Conservation (phyloP, 2,888 invertebrate genomes). For the Cantharis lateralis region DNA sequence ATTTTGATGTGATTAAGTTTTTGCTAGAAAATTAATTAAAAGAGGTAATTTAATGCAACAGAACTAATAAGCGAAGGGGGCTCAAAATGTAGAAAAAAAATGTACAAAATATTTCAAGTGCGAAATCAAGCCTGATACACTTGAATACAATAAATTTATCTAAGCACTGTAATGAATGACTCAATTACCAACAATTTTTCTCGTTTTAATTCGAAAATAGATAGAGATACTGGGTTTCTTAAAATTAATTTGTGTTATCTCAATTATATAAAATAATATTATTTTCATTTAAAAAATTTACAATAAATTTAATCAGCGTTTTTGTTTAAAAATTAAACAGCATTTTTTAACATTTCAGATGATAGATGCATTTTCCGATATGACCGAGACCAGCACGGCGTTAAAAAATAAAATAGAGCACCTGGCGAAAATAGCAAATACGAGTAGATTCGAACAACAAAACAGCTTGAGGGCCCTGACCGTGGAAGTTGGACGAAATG, state of each 20-base stretch:
- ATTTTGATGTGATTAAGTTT: neutral
- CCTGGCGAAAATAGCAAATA: conserved; percentile 38
- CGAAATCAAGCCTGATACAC: neutral
- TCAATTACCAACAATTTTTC: neutral
- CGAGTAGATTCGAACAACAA: conserved; percentile 48
- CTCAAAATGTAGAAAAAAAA: too few species aligned
- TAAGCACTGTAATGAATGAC: neutral
- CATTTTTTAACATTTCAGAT: conserved; percentile 54
- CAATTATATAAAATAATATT: neutral
- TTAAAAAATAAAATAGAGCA: conserved; percentile 48
- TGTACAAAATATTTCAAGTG: too few species aligned
- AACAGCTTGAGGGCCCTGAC: conserved; percentile 48
- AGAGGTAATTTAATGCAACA: neutral
- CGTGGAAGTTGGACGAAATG: conserved; percentile 44
- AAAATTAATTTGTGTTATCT: neutral
- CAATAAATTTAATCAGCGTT: neutral
- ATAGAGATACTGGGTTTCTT: neutral
- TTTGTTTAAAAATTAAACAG: neutral
- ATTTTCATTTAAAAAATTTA: neutral
- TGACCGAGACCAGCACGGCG: conserved; percentile 61
- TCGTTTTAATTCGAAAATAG: neutral
- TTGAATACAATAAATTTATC: neutral
- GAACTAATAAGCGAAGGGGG: neutral
- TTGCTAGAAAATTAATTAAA: neutral
- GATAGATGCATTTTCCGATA: conserved; percentile 66